These are phyloP conservation scores for Atta texana DNA, from an alignment of 1,140 invertebrate species.

Conservation along the genomic window DNA sequence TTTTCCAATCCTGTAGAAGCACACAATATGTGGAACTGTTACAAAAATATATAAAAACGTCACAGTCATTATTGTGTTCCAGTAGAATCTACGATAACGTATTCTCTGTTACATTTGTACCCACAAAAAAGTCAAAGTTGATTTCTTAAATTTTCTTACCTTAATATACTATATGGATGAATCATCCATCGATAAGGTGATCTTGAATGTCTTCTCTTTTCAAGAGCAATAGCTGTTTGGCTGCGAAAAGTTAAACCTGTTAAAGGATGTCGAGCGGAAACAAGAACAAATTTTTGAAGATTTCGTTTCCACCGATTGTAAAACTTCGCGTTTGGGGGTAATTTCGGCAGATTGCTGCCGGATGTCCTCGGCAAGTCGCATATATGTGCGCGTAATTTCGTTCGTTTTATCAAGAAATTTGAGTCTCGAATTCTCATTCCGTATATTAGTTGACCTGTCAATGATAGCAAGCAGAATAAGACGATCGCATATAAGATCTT, in stretches of 20 bases:
- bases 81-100: slow-evolving; percentile 71
- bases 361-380: slow-evolving; percentile 76
- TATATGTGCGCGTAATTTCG: slow-evolving; percentile 62
- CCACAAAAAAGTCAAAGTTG: background rate
- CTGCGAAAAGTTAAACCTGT: slow-evolving; percentile 76
- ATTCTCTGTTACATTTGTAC: background rate
- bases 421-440: slow-evolving; percentile 4
- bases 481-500: background rate
- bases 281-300: slow-evolving; percentile 78
- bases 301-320: slow-evolving; percentile 69
- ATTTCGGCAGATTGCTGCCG: slow-evolving; percentile 76
- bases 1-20: slow-evolving; percentile 75
- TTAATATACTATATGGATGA: slow-evolving; percentile 78
- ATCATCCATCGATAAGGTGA: slow-evolving; percentile 79
- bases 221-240: slow-evolving; percentile 75
- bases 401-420: background rate
- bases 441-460: background rate
- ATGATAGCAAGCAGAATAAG: background rate
- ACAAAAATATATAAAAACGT: slow-evolving; percentile 77
- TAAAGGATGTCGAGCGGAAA: slow-evolving; percentile 74
- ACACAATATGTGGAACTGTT: slow-evolving; percentile 71
- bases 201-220: slow-evolving; percentile 77
- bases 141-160: slow-evolving; percentile 30
- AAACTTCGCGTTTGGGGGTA: slow-evolving; percentile 77
- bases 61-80: slow-evolving; percentile 79